phyloP scores from a whole-genome alignment of 2,888 invertebrate species.

The Drosophila quinaria region DNA sequence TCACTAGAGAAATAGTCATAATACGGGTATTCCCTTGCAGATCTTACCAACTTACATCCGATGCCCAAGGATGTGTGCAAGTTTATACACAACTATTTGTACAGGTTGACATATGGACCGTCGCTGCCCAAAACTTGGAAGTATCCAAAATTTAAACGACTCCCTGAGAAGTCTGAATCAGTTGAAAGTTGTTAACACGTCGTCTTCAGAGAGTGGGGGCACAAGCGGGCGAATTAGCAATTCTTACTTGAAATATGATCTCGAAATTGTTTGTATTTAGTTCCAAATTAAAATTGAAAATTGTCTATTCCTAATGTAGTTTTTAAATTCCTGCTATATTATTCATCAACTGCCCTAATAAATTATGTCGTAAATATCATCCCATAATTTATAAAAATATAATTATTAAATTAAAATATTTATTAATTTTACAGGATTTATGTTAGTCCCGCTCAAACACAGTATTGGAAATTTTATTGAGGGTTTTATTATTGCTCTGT shows the following conservation, averaged over 20 bases:
- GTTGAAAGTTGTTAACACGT: not conserved
- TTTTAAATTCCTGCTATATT: not conserved
- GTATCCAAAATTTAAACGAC: conserved; percentile 28
- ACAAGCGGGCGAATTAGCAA: not conserved
- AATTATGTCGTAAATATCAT: no score
- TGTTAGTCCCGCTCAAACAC: no score
- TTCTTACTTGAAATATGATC: not conserved
- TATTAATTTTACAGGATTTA: no score
- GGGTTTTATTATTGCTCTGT: no score
- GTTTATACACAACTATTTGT: conserved; percentile 26
- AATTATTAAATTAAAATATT: no score
- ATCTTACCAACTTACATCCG: conserved; percentile 13
- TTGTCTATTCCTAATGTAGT: no score
- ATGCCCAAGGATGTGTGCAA: conserved; percentile 32
- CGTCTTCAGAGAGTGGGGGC: not conserved
- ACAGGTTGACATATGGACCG: conserved; percentile 11
- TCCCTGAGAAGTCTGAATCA: not conserved
- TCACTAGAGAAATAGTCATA: not conserved
- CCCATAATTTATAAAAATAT: no score
- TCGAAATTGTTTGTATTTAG: not conserved
- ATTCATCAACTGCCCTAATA: no score
- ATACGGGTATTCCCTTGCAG: not conserved
- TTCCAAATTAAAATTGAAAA: not conserved
- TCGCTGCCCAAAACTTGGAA: conserved; percentile 45
- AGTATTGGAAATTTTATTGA: no score